phyloP scores from a whole-genome alignment of 2,797 vertebrate species.

The Selene dorsalis region DNA sequence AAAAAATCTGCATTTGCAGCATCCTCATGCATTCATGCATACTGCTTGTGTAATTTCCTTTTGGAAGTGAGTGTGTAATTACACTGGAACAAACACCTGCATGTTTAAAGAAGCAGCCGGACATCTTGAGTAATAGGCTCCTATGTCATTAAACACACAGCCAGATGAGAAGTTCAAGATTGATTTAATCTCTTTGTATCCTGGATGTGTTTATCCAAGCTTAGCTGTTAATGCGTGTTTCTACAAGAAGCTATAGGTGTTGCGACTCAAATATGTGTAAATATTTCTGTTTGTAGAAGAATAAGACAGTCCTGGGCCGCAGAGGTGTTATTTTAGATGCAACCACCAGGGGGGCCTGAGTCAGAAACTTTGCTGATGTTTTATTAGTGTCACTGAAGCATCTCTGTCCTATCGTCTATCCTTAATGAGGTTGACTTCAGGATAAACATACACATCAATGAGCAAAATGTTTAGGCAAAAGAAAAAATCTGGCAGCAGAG shows the following conservation, averaged over 20 bases:
- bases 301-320: background rate
- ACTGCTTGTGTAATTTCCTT: background rate
- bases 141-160: conserved; percentile 21
- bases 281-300: too few relatives aligned
- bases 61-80: conserved; percentile 7
- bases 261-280: too few relatives aligned
- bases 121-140: conserved; percentile 7
- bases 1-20: conserved; percentile 16
- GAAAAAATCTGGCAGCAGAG: background rate
- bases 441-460: background rate
- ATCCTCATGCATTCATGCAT: conserved; percentile 2
- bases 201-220: conserved; percentile 22
- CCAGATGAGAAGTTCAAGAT: conserved; percentile 4
- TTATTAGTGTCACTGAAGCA: background rate
- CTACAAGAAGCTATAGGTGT: background rate
- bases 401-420: background rate
- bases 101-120: conserved; percentile 11
- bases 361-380: background rate
- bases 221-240: conserved; percentile 1
- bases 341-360: background rate
- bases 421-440: background rate
- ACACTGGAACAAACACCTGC: conserved; percentile 23
- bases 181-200: conserved; percentile 1
- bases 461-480: background rate
- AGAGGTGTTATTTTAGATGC: background rate